Base-by-base conservation (phyloP, 2,797 vertebrate genomes). In the Takifugu ocellatus region DNA sequence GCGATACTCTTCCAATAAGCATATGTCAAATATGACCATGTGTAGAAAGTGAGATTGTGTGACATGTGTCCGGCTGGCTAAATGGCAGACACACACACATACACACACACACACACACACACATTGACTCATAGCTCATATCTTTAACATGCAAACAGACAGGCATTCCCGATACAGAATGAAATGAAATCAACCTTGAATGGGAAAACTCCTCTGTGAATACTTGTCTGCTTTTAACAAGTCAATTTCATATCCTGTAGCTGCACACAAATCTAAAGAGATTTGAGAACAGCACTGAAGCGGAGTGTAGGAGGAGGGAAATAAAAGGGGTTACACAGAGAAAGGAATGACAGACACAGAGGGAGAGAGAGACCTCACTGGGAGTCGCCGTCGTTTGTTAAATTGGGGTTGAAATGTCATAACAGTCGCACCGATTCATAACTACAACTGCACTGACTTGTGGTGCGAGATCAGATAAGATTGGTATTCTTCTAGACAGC, bases 11-110 rank as follows among this genome's bases (percentile, higher is more conserved):
- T 31, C 77, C 14, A 70, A 87, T 89, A 89, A 92, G 88, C 89
- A 87, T 88, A 87, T 90, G 90, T 92, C 89, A 92, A 84, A 87
- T 91, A 89, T 79, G 89, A 85, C 86, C 78, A 83, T 75, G 85
- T 85, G 87, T 80, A 81, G 83, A 82, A 82, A 78, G 72, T 44
- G 66, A 85, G 81, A 82, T 78, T 85, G 75, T 71, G 57, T 80
- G 84, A 85, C 86, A 85, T 72, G 63, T 77, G 79, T 86, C 86
- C 75, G 80, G 64, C 75, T 79, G 73, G 56, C 59, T 86, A 68
- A 83, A 77, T 84, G 84, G 75, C 76, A 79, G 71, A 70, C 49
- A 74, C 74, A 83, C 75, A 82, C 21, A 21, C 21, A 21, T 1
- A 21, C 21, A 21, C 21, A 21, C 21, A 21, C 21, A 21, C 61